These are phyloP conservation scores for Crossaster papposus DNA, from an alignment of 53 echinoderm and acorn worm genomes.

Conservation along the genomic window DNA sequence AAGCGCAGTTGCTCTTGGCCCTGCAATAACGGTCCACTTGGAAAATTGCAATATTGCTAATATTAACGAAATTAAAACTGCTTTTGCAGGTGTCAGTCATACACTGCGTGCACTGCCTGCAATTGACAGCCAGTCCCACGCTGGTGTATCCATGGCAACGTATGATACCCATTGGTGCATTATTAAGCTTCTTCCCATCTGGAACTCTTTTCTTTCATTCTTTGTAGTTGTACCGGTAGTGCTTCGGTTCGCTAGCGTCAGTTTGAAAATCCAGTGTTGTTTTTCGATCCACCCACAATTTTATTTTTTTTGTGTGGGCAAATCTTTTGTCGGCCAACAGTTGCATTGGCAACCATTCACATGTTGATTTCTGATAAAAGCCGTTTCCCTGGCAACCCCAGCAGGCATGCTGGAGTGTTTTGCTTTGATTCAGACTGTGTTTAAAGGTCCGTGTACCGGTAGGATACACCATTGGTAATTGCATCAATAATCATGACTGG, in stretches of 20 bases:
- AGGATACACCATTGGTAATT: too few species aligned
- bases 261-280: neutral
- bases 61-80: neutral
- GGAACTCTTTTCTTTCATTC: slow-evolving; percentile 23
- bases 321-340: slow-evolving; percentile 58
- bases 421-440: neutral
- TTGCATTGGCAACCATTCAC: slow-evolving; percentile 18
- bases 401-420: slow-evolving; percentile 23
- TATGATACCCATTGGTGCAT: slow-evolving; percentile 47
- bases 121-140: slow-evolving; percentile 40
- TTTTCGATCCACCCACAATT: neutral
- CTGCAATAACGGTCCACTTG: too few species aligned
- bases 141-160: slow-evolving; percentile 55
- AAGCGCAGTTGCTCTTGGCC: slow-evolving; percentile 16
- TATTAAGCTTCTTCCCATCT: slow-evolving; percentile 54
- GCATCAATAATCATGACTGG: too few species aligned
- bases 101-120: neutral
- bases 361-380: slow-evolving; percentile 58
- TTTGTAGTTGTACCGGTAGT: neutral
- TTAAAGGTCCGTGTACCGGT: neutral
- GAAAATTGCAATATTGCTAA: too few species aligned
- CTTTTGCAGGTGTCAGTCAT: slow-evolving; percentile 28
- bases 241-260: neutral
- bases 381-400: slow-evolving; percentile 34
- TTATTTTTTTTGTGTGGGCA: slow-evolving; percentile 34